Evolutionary conservation across 2,797 vertebrate species (phyloP).

Genomic region (Labeo calbasu): DNA sequence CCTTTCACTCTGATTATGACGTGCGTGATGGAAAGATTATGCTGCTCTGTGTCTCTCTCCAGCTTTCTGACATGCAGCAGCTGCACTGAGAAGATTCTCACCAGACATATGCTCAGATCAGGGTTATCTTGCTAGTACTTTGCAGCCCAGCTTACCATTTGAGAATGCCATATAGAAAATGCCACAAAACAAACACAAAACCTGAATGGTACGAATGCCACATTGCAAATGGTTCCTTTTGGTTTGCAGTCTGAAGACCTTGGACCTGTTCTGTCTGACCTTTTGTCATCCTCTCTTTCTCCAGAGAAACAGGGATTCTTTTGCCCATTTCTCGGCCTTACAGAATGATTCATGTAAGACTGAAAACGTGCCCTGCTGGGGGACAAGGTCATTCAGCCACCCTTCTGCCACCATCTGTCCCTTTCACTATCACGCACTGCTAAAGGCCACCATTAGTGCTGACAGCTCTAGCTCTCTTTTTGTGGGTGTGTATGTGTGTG

Average conservation of each 20-base stretch:
- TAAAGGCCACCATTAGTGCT: conserved; percentile 29
- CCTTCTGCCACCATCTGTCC: conserved; percentile 59
- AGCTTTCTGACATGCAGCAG: conserved; percentile 28
- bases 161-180: neutral
- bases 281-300: conserved; percentile 13
- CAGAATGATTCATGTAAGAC: conserved; percentile 43
- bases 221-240: conserved; percentile 1
- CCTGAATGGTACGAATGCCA: neutral
- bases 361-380: conserved; percentile 24
- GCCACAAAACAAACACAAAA: neutral
- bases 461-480: conserved; percentile 7
- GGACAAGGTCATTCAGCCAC: conserved; percentile 58
- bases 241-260: neutral
- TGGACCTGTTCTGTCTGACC: neutral
- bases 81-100: conserved; percentile 31
- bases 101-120: conserved; percentile 41
- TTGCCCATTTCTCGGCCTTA: conserved; percentile 12
- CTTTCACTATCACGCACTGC: conserved; percentile 17
- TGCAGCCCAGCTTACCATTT: neutral
- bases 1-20: conserved; percentile 35
- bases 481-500: conserved; percentile 8
- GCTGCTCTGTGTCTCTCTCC: neutral
- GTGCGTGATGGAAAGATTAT: conserved; percentile 45
- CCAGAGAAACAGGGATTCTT: conserved; percentile 1
- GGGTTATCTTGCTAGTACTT: neutral